Evolutionary conservation across 2,888 invertebrate genomes (phyloP).

Genomic region (Biston stratarius): DNA sequence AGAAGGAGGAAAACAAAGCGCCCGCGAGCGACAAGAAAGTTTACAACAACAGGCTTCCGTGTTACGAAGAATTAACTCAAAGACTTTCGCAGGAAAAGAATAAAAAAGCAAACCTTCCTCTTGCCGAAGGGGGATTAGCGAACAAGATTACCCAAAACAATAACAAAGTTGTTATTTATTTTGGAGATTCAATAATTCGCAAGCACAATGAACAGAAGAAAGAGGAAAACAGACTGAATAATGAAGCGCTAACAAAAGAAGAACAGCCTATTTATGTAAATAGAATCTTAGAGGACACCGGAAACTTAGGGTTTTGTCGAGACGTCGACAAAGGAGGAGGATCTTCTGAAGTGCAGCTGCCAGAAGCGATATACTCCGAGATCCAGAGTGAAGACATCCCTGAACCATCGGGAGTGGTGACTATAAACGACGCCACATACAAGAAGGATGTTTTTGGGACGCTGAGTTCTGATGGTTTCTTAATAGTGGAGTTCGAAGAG

Average conservation of each 20-base stretch:
- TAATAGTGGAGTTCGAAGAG: slow-evolving; percentile 88
- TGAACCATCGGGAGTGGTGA: slow-evolving; percentile 60
- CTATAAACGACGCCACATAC: slow-evolving; percentile 76
- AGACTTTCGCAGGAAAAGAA: slow-evolving; percentile 79
- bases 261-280: slow-evolving; percentile 82
- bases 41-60: slow-evolving; percentile 77
- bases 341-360: slow-evolving; percentile 73
- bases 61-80: slow-evolving; percentile 80
- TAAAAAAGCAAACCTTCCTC: slow-evolving; percentile 72
- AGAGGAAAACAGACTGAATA: slow-evolving; percentile 67
- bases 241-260: slow-evolving; percentile 61
- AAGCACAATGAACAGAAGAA: slow-evolving; percentile 80
- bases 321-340: slow-evolving; percentile 73
- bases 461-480: slow-evolving; percentile 83
- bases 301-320: slow-evolving; percentile 64
- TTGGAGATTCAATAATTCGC: slow-evolving; percentile 88
- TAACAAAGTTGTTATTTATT: slow-evolving; percentile 91
- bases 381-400: slow-evolving; percentile 64
- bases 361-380: slow-evolving; percentile 81
- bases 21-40: slow-evolving; percentile 70
- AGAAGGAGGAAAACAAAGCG: slow-evolving; percentile 66
- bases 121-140: slow-evolving; percentile 66
- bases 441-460: slow-evolving; percentile 77
- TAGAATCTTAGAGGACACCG: slow-evolving; percentile 69
- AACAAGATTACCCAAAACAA: slow-evolving; percentile 82